A percentile compares a stretch with the other conserved stretches of the same genome.
Conservation (phyloP, 2,113 vertebrate genomes). For the Rhodinocichla rosea region DNA sequence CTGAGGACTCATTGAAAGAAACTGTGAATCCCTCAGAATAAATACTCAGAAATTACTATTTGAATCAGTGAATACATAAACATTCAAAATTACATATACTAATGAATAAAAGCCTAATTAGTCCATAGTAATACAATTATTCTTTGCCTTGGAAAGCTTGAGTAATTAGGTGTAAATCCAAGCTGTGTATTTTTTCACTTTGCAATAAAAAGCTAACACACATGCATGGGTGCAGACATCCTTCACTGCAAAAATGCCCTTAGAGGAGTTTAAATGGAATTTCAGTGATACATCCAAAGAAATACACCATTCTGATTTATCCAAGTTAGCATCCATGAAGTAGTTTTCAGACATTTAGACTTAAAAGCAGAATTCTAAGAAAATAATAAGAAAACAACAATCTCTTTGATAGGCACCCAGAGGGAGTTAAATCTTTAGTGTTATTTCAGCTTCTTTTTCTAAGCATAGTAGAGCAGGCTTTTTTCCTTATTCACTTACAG, state of each 20-base stretch:
- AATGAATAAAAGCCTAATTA: background rate
- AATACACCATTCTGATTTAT: background rate
- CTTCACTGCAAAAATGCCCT: background rate
- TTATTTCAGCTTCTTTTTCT: background rate
- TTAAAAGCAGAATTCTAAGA: background rate
- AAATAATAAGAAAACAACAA: background rate
- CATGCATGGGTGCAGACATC: background rate
- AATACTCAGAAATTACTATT: background rate
- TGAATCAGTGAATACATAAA: background rate
- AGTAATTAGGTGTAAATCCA: background rate
- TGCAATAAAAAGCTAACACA: background rate
- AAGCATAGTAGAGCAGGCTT: background rate
- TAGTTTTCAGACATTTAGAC: background rate
- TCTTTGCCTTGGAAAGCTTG: background rate
- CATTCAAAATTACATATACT: background rate
- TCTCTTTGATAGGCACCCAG: background rate
- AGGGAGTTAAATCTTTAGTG: background rate
- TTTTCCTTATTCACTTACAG: background rate
- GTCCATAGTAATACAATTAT: background rate
- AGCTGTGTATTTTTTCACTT: background rate
- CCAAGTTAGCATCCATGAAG: background rate
- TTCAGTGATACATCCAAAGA: background rate
- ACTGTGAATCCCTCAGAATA: background rate
- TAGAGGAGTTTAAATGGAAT: background rate
- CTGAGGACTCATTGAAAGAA: background rate